Conservation (phyloP, 1,140 invertebrate species). For the Brachionus paranguensis region DNA sequence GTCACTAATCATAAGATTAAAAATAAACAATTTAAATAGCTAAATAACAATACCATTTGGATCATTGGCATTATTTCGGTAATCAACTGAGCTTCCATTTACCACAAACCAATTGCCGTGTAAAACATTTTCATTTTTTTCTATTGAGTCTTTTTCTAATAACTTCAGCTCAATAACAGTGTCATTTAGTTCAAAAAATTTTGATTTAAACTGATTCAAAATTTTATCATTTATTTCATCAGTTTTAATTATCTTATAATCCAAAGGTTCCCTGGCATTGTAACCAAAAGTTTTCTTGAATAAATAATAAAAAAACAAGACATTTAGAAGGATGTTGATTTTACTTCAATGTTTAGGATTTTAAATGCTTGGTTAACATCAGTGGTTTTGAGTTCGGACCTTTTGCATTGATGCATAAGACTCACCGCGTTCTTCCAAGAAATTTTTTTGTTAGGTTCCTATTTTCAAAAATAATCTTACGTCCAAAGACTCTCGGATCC, state of each 20-base stretch:
- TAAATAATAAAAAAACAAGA: neutral
- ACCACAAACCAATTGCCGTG: neutral
- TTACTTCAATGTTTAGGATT: slow-evolving; percentile 20
- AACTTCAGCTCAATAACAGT: neutral
- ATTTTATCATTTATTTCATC: slow-evolving; percentile 3
- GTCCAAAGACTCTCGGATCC: slow-evolving; percentile 1
- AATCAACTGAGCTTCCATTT: neutral
- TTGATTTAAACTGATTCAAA: slow-evolving; percentile 20
- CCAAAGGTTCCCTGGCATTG: neutral
- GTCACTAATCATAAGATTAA: neutral
- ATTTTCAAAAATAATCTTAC: neutral
- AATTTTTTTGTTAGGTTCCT: neutral
- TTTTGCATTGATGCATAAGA: slow-evolving; percentile 36
- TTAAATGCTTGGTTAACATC: slow-evolving; percentile 24
- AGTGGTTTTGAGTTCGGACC: neutral
- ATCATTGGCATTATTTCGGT: neutral
- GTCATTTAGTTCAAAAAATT: slow-evolving; percentile 21
- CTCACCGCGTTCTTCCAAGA: neutral
- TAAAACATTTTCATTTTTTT: neutral
- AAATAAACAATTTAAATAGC: neutral
- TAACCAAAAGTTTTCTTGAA: slow-evolving; percentile 35
- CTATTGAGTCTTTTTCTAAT: neutral
- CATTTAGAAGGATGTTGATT: neutral
- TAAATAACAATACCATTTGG: neutral
- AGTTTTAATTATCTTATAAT: neutral